Base-by-base conservation (phyloP, 2,113 vertebrate species). In the Ictidomys tridecemlineatus region DNA sequence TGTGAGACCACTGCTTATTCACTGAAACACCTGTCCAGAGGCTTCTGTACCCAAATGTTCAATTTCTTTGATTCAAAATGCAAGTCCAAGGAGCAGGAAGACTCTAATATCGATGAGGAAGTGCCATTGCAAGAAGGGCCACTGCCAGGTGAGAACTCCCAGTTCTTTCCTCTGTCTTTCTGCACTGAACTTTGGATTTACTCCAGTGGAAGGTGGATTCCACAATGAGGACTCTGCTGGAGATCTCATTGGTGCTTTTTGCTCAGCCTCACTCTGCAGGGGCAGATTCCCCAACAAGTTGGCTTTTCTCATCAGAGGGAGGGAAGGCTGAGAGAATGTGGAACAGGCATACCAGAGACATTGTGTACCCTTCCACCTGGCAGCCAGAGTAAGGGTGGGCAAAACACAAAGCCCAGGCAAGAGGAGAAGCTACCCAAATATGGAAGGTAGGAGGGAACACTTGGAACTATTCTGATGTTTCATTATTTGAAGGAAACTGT, bases 141-240 rank as follows among this genome's bases (percentile, higher is more conserved):
- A 26, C 9, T 4, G 9, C 32, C 48, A 53, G 97, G 98, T 98
- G 95, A 98, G 97, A 87, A 37, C 32, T 45, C 65, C 85, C 20
- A 1, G 24, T 63, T 37, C 4, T 20, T 18, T 6, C 3, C 63
- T 12, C 45, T 69, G 6, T 22, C 20, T 14, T 17, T n/a, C 30
- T 4, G 1, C 28, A 13, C 22, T 61, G 65, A 24, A 11, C 26
- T 7, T 85, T 34, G 4, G 45, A 51, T 45, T 45, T n/a, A 56
- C 4, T 87, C n/a, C 14, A 6, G 28, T 34, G 39, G 67, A 48
- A 37, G 34, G 37, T 2, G 24, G 56, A 11, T 26, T 30, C 67
- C 48, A 37, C 20, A 1, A 22, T 30, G 3, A 0, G 42, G 22
- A 4, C 20, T 22, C 4, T 5, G 39, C 24, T 74, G 11, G 2